Evolutionary conservation across 2,888 invertebrate species (phyloP).

Genomic region (Danaus chrysippus): DNA sequence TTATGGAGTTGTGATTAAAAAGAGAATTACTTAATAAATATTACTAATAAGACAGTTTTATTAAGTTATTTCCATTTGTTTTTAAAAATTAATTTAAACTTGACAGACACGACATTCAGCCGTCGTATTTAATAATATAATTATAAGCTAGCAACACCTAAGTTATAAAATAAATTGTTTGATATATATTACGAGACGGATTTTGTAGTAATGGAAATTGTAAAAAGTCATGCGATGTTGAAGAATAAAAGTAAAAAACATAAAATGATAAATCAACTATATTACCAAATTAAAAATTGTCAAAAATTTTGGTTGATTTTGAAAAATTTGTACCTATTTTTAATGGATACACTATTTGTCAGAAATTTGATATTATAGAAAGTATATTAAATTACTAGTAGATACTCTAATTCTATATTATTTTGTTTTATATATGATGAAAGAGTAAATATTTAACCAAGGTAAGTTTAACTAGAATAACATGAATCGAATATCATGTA

Average conservation of each 20-base stretch:
- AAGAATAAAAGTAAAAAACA: neutral
- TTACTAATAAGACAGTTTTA: slow-evolving; percentile 12
- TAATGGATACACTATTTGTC: no score
- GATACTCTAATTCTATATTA: no score
- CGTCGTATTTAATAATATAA: slow-evolving; percentile 23
- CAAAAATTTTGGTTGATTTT: no score
- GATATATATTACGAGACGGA: slow-evolving; percentile 5
- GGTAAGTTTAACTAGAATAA: no score
- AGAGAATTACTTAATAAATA: neutral
- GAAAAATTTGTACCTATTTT: no score
- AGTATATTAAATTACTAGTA: no score
- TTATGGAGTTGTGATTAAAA: neutral
- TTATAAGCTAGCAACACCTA: slow-evolving; percentile 15
- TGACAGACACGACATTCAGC: slow-evolving; percentile 15
- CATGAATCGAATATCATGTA: no score
- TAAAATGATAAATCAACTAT: no score
- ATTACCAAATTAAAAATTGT: no score
- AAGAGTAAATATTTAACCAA: no score
- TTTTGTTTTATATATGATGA: no score
- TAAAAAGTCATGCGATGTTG: neutral
- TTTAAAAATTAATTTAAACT: slow-evolving; percentile 16
- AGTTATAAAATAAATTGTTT: slow-evolving; percentile 20
- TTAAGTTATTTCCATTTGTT: slow-evolving; percentile 16
- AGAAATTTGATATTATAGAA: no score
- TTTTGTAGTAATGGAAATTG: neutral